A percentile compares a stretch with the other conserved stretches of the same genome.
These are phyloP conservation scores for Genyomyrus donnyi DNA, from an alignment of 2,113 vertebrate genomes.

Conservation along the genomic window DNA sequence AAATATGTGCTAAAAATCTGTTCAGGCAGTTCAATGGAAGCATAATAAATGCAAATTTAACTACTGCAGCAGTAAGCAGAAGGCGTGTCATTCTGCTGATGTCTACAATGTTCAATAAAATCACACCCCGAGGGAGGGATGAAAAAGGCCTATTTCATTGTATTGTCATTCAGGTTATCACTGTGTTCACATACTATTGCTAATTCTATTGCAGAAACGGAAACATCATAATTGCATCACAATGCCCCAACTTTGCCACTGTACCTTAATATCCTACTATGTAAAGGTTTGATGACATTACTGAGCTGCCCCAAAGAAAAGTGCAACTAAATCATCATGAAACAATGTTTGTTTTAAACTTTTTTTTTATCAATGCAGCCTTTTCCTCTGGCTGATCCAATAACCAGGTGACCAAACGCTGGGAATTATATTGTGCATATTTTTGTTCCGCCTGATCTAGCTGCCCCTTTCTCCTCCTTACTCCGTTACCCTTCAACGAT, in stretches of 20 bases:
- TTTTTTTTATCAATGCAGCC: neutral
- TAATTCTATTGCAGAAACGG: neutral
- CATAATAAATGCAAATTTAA: slow-evolving; percentile 6
- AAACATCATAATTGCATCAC: neutral
- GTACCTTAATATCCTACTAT: neutral
- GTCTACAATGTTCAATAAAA: slow-evolving; percentile 8
- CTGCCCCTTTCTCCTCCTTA: neutral
- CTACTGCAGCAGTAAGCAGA: neutral
- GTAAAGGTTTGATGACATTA: neutral
- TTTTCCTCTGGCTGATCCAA: neutral
- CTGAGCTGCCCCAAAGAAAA: neutral
- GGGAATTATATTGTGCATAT: neutral
- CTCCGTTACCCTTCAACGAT: neutral
- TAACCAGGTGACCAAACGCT: neutral
- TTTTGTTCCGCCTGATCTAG: neutral
- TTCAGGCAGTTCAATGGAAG: slow-evolving; percentile 6
- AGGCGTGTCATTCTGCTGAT: neutral
- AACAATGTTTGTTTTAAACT: neutral
- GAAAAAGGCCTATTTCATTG: neutral
- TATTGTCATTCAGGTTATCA: slow-evolving; percentile 5
- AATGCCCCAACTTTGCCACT: neutral
- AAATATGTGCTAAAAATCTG: slow-evolving; percentile 1
- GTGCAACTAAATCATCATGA: neutral
- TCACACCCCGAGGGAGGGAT: neutral
- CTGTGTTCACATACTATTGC: neutral